These are phyloP conservation scores for Silurus aristotelis DNA, from an alignment of 2,797 vertebrate species.

Conservation along the genomic window DNA sequence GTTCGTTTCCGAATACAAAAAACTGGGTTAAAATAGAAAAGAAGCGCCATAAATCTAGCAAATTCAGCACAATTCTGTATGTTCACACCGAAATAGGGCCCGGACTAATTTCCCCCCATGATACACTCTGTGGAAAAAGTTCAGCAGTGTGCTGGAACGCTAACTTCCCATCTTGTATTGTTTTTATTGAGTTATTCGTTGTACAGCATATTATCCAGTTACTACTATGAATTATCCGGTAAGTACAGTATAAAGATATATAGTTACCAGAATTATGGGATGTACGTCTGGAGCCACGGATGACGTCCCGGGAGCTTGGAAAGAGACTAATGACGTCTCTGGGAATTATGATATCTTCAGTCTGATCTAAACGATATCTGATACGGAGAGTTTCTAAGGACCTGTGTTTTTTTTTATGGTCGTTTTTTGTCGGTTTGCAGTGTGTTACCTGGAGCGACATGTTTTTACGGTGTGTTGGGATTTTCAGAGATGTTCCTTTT, in stretches of 20 bases:
- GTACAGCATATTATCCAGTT: background rate
- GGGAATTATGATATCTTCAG: constrained; percentile 2
- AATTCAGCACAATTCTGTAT: background rate
- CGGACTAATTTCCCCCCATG: background rate
- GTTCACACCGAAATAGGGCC: background rate
- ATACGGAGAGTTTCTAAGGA: background rate
- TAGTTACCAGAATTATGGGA: constrained; percentile 1
- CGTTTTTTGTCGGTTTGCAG: background rate
- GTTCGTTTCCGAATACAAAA: background rate
- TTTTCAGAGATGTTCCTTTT: background rate
- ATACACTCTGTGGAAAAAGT: background rate
- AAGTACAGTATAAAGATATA: constrained; percentile 2
- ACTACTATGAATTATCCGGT: constrained; percentile 15
- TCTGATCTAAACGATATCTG: background rate
- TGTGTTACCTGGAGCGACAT: no score
- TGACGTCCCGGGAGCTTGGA: background rate
- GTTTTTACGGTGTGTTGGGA: background rate
- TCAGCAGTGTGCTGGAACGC: background rate
- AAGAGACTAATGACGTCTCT: background rate
- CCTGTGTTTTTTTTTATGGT: background rate
- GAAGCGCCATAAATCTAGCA: background rate
- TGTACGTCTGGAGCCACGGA: background rate
- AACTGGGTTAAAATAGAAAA: background rate
- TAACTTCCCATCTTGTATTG: background rate
- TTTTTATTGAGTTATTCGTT: background rate